Evolutionary conservation across 2,113 vertebrate genomes (phyloP), one percentile per base, ranked within the genome.

Genomic region (Notothenia rossii): DNA sequence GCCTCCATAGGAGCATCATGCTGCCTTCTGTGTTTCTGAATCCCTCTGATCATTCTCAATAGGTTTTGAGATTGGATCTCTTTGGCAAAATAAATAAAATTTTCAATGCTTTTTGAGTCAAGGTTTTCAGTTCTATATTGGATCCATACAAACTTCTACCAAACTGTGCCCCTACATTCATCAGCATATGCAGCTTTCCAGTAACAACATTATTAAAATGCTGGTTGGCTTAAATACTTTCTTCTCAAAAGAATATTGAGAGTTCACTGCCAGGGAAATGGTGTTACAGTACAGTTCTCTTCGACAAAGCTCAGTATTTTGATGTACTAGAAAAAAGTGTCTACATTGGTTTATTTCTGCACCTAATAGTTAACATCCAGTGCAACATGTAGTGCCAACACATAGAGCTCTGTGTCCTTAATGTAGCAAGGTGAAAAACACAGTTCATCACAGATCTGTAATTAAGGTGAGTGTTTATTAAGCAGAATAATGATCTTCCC

Each of bases 401-500:
- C 36, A 40, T 40, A 40, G 5, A 7, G 36, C 4, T 7, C 7
- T 40, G 7, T 40, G 36, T 40, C 36, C 36, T 40, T 40, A 7
- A 7, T 40, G 36, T 7, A 40, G 5, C 36, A 40, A 40, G 36
- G 36, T 40, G 5, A 40, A 40, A 40, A 40, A 7, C 36, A 40
- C 7, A 40, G 36, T 40, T 62, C n/a, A 51, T 61, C 48, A 11
- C 22, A 49, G 14, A 72, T 18, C 25, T 60, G 7, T 25, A 71
- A 12, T 72, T 48, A 48, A 58, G 9, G 29, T n/a, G 36, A 10
- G 17, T 50, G 69, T 49, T 72, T 49, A 72, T 36, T 20, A 72
- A 61, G 46, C 1, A 1, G n/a, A 73, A 62, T 29, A 51, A 33
- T 22, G 58, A 51, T 62, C 10, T 61, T 53, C 51, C n/a, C 13